phyloP scores from a whole-genome alignment of 2,797 vertebrate genomes.

The Pipistrellus pipistrellus region DNA sequence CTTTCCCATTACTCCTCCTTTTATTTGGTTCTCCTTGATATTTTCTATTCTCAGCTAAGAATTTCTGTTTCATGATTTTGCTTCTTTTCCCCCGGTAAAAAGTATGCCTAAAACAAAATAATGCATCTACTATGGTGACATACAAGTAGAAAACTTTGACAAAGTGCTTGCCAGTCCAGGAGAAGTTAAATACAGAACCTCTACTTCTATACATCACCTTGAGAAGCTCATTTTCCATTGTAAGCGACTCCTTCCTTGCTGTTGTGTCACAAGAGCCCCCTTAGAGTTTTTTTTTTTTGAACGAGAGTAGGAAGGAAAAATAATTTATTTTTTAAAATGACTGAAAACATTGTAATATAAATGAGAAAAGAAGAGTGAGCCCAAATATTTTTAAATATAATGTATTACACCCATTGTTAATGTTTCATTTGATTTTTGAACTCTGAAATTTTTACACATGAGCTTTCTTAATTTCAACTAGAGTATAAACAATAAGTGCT shows the following conservation, averaged over 20 bases:
- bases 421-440: neutral
- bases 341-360: neutral
- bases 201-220: neutral
- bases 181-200: neutral
- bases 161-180: neutral
- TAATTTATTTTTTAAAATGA: neutral
- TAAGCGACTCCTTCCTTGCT: neutral
- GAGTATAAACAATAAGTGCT: neutral
- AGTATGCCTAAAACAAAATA: neutral
- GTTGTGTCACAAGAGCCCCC: neutral
- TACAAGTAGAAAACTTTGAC: neutral
- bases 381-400: neutral
- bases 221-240: neutral
- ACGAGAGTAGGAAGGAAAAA: neutral
- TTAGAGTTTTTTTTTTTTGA: neutral
- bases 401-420: neutral
- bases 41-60: neutral
- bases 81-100: neutral
- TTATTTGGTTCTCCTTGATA: neutral
- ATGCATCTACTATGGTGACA: neutral
- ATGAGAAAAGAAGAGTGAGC: neutral
- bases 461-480: neutral
- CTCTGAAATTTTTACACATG: neutral
- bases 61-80: slow-evolving; percentile 24
- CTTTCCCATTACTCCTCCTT: neutral